Evolutionary conservation across 2,888 invertebrate species (phyloP), one percentile per base, ranked within the genome.

Genomic region (Notodonta ziczac): DNA sequence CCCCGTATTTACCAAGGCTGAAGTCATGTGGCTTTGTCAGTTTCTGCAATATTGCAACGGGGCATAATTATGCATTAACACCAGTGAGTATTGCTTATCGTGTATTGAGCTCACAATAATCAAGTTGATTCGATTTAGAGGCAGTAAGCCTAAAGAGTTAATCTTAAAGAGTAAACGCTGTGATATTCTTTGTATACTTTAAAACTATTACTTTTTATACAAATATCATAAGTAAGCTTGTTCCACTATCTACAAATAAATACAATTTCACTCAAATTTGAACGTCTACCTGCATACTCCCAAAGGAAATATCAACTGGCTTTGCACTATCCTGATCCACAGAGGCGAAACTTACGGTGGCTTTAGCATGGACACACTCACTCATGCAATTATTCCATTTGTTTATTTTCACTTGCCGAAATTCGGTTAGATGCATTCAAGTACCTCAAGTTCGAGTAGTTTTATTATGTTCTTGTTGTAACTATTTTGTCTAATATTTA

Each of bases 241-340:
- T 10, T 42, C 9, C 42, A 48, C 48, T 48, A 48, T 12, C 51
- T 10, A 51, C 51, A 51, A 24, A 51, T 8, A 51, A 7, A 24
- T 24, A 51, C 51, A 24, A 51, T 24, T 51, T 24, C 51, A 51
- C 59, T 59, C 67, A 67, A 67, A 67, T 70, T 70, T 70, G 61
- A 70, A 69, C 64, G 64, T 67, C 59, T 53, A 60, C 57, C 61
- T 57, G 60, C 46, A 50, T 63, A 39, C 50, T 69, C 69, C 60
- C 64, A 0, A 32, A 64, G 69, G 69, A 69, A 69, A 69, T 69
- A 61, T 64, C 63, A 58, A 52, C 61, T 44, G 60, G 53, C 56
- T 67, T 67, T 48, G 55, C 57, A 69, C 67, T 69, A 67, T 61
- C 61, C 50, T 51, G 44, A 53, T 35, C 53, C 53, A 16, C 35